Conservation (phyloP, 2,888 invertebrate genomes). For the Andrena dorsata region DNA sequence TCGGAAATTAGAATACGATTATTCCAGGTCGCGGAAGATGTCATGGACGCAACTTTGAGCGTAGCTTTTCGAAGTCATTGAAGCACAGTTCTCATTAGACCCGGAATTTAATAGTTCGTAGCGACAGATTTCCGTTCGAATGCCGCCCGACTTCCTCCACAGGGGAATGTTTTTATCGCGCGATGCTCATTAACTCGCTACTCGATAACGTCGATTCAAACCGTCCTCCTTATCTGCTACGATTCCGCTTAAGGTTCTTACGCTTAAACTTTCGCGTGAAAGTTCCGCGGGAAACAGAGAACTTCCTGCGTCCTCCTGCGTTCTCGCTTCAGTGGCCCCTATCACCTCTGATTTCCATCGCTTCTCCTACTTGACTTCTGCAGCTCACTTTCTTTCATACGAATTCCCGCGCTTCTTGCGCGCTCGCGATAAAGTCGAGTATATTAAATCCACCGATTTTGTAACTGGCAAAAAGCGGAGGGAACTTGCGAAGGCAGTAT, state of each 20-base stretch:
- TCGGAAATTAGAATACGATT: not conserved
- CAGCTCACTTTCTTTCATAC: slow-evolving; percentile 2
- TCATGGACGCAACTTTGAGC: slow-evolving; percentile 1
- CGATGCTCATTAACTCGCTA: slow-evolving; percentile 68
- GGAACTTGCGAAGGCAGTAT: no score
- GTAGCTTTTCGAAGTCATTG: slow-evolving; percentile 5
- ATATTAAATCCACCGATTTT: slow-evolving; percentile 42
- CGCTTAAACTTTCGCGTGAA: slow-evolving; percentile 68
- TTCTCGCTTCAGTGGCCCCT: slow-evolving; percentile 64
- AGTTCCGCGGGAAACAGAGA: slow-evolving; percentile 63
- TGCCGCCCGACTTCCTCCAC: slow-evolving; percentile 26
- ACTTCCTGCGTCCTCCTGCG: slow-evolving; percentile 55
- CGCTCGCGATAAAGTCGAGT: slow-evolving; percentile 41
- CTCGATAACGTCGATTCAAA: slow-evolving; percentile 69
- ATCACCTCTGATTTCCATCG: slow-evolving; percentile 44
- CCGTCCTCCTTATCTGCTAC: slow-evolving; percentile 46
- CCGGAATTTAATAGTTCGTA: slow-evolving; percentile 31
- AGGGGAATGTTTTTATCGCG: slow-evolving; percentile 64
- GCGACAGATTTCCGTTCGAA: slow-evolving; percentile 21
- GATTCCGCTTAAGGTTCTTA: slow-evolving; percentile 54
- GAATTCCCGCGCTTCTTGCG: not conserved
- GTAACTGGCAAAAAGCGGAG: not conserved
- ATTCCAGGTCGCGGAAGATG: not conserved
- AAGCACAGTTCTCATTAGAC: slow-evolving; percentile 2
- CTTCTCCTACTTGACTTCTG: slow-evolving; percentile 8